A percentile compares a stretch with the other conserved stretches of the same genome.
Conservation (phyloP, 2,797 vertebrate species). For the Sebastes aleutianus region DNA sequence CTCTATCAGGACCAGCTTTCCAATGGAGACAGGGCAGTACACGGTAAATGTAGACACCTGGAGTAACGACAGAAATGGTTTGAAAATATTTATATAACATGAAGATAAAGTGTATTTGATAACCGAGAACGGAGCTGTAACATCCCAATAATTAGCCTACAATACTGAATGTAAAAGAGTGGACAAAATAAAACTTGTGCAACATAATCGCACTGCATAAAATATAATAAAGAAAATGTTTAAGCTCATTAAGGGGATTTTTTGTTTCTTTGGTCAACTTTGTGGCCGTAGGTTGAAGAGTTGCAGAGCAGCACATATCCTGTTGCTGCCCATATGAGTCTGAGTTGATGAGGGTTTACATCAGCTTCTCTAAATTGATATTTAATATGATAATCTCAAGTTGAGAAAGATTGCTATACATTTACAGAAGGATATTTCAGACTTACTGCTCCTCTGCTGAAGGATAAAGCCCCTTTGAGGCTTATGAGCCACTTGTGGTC, state of each 20-base stretch:
- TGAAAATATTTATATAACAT: neutral
- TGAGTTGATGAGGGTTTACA: neutral
- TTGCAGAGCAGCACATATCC: neutral
- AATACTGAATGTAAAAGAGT: neutral
- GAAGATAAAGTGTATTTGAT: neutral
- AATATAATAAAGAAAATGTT: too few species aligned
- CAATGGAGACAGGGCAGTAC: slow-evolving; percentile 38
- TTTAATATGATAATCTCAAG: neutral
- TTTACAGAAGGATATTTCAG: neutral
- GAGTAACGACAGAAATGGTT: neutral
- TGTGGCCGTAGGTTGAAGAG: neutral
- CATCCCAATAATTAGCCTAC: neutral
- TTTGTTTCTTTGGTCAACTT: neutral
- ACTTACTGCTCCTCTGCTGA: slow-evolving; percentile 53
- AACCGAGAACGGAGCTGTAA: neutral
- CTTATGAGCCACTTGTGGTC: neutral
- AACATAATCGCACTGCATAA: too few species aligned
- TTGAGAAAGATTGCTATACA: neutral
- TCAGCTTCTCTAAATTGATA: neutral
- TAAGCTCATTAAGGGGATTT: neutral
- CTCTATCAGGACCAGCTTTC: slow-evolving; percentile 62
- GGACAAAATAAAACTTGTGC: neutral
- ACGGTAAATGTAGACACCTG: slow-evolving; percentile 48
- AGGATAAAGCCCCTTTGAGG: neutral
- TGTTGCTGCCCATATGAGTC: too few species aligned